Conservation (phyloP, 2,797 vertebrate genomes). For the Anguilla obscura region DNA sequence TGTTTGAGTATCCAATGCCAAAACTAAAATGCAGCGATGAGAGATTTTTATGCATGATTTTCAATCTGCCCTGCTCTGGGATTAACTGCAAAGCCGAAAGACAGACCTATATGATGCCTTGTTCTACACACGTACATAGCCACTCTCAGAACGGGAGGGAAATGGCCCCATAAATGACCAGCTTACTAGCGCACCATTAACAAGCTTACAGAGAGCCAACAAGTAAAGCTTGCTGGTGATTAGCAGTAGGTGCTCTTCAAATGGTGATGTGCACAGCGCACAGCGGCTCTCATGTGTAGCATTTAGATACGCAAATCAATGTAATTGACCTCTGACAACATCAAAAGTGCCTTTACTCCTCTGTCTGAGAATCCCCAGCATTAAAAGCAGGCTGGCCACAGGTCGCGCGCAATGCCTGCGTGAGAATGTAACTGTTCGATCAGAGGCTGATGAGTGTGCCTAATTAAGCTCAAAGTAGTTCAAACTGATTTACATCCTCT, state of each 20-base stretch:
- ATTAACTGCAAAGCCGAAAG: not conserved
- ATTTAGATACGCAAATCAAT: constrained; percentile 29
- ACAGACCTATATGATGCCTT: not conserved
- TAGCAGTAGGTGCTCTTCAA: constrained; percentile 14
- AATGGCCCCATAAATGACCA: not conserved
- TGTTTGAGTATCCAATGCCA: not conserved
- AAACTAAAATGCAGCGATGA: not conserved
- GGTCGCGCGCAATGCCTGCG: not conserved
- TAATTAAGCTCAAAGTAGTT: constrained; percentile 41
- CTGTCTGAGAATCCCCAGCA: no score
- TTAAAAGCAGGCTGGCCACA: constrained; percentile 6
- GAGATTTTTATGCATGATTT: not conserved
- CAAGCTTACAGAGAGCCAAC: constrained; percentile 22
- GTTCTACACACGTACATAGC: not conserved
- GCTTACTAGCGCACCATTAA: constrained; percentile 24
- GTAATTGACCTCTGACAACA: constrained; percentile 30
- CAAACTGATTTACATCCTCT: constrained; percentile 37
- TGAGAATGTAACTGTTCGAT: constrained; percentile 2
- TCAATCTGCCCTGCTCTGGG: not conserved
- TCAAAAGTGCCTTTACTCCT: constrained; percentile 29
- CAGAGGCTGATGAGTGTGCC: constrained; percentile 17
- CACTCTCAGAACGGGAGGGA: not conserved
- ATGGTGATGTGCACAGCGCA: constrained; percentile 13
- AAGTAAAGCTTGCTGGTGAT: not conserved
- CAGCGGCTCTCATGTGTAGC: constrained; percentile 20